Conservation (phyloP, 1,140 invertebrate species). For the Heliconius melpomene region DNA sequence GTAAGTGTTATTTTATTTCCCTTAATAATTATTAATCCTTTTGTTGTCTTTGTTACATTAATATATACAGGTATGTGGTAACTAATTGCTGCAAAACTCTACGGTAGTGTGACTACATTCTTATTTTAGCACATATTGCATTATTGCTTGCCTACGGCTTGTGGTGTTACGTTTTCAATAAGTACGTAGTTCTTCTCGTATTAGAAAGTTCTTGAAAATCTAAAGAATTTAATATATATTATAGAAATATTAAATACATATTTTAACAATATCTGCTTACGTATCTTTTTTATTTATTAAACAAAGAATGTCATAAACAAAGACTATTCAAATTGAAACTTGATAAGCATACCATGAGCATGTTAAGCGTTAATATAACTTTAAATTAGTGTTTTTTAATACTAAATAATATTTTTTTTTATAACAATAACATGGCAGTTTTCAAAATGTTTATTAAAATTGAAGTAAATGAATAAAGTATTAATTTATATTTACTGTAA, state of each 20-base stretch:
- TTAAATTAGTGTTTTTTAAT: too few relatives aligned
- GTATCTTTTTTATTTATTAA: not conserved
- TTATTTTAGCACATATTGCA: not conserved
- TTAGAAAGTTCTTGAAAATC: conserved; percentile 1
- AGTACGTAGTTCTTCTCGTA: not conserved
- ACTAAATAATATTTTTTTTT: too few relatives aligned
- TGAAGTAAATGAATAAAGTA: too few relatives aligned
- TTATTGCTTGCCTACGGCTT: not conserved
- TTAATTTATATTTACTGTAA: too few relatives aligned
- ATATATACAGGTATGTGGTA: conserved; percentile 21
- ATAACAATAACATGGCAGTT: too few relatives aligned
- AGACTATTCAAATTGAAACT: too few relatives aligned
- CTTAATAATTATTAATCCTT: conserved; percentile 15
- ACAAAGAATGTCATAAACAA: not conserved
- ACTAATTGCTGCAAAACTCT: not conserved
- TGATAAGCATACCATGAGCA: too few relatives aligned
- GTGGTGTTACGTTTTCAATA: not conserved
- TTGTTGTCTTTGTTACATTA: conserved; percentile 24
- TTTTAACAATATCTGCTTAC: not conserved
- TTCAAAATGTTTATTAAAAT: too few relatives aligned
- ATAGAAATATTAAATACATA: not conserved
- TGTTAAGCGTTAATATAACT: too few relatives aligned
- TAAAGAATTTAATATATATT: not conserved
- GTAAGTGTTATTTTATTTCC: conserved; percentile 50
- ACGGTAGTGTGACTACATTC: not conserved